Percentiles rank a stretch among this genome's conserved stretches.
Conservation (phyloP, 2,888 invertebrate species). For the Leptinotarsa rubiginosa region DNA sequence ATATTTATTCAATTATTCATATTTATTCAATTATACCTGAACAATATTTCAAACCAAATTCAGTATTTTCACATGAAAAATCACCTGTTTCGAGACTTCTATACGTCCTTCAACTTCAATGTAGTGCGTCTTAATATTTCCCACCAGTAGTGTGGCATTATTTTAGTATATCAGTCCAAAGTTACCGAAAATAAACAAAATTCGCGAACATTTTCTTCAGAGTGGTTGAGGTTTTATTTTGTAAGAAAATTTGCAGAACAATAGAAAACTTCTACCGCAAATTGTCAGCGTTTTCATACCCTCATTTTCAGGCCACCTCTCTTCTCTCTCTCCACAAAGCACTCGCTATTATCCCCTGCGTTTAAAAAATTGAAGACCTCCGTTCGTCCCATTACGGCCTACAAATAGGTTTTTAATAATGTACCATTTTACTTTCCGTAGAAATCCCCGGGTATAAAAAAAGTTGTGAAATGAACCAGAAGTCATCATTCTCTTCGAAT, state of each 20-base stretch:
- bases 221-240: too few species aligned
- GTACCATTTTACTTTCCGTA: slow-evolving; percentile 27
- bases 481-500: slow-evolving; percentile 36
- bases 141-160: too few species aligned
- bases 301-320: slow-evolving; percentile 5
- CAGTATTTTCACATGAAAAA: too few species aligned
- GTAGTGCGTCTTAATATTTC: too few species aligned
- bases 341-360: not conserved
- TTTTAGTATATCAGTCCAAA: too few species aligned
- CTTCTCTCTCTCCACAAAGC: not conserved
- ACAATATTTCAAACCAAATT: too few species aligned
- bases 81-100: too few species aligned
- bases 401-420: slow-evolving; percentile 32
- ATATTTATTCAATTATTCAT: too few species aligned
- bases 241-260: not conserved
- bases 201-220: too few species aligned
- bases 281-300: not conserved
- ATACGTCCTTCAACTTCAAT: too few species aligned
- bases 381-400: slow-evolving; percentile 20
- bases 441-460: slow-evolving; percentile 25
- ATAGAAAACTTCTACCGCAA: not conserved
- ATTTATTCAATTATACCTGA: too few species aligned
- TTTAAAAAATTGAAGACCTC: slow-evolving; percentile 6
- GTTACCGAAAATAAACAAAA: too few species aligned
- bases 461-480: slow-evolving; percentile 34